Evolutionary conservation across 2,113 vertebrate genomes (phyloP).

Genomic region (Rousettus leschenaultii): DNA sequence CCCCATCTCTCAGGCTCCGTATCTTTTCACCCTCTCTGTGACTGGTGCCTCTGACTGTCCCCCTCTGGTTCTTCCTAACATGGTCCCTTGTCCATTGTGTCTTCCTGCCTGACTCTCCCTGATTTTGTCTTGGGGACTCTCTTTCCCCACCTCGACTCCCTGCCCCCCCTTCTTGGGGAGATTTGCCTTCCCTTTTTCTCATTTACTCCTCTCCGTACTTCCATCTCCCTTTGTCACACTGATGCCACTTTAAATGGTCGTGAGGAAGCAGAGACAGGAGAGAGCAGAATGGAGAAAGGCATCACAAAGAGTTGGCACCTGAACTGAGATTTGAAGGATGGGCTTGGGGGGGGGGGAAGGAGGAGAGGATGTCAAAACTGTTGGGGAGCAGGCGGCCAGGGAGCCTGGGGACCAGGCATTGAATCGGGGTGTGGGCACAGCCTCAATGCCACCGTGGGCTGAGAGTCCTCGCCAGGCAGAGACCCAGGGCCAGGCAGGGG

Average conservation of each 20-base stretch:
- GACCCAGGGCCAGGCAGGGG: neutral
- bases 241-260: neutral
- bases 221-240: neutral
- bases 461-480: neutral
- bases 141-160: neutral
- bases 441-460: accelerated
- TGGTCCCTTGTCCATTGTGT: neutral
- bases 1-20: neutral
- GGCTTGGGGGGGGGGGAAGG: neutral
- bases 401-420: neutral
- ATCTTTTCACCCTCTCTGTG: neutral
- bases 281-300: neutral
- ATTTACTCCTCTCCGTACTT: neutral
- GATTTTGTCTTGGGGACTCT: neutral
- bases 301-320: neutral
- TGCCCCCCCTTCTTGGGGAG: neutral
- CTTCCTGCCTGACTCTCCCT: neutral
- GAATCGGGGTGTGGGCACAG: neutral
- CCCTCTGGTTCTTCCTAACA: no score
- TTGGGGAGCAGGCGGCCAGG: neutral
- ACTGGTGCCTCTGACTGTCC: neutral
- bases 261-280: neutral
- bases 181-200: neutral
- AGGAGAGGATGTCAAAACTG: neutral
- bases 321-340: neutral